Conservation (phyloP, 2,888 invertebrate genomes). For the Drosophila anomelani region DNA sequence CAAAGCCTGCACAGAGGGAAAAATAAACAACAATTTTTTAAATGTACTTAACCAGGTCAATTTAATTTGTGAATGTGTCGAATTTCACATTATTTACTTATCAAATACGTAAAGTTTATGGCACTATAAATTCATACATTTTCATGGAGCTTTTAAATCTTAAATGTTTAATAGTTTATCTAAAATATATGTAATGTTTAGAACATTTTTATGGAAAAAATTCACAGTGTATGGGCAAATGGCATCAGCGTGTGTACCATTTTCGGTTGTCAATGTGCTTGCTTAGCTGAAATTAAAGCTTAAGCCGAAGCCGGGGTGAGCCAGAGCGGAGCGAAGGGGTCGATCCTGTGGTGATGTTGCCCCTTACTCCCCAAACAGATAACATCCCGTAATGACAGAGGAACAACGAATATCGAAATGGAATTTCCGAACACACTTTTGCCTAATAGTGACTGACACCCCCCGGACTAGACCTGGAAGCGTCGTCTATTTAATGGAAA, state of each 20-base stretch:
- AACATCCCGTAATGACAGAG: slow-evolving; percentile 38
- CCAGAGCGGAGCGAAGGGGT: slow-evolving; percentile 14
- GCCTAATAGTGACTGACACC: slow-evolving; percentile 28
- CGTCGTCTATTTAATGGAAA: slow-evolving; percentile 28
- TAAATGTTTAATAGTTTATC: neutral
- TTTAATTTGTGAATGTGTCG: too few species aligned
- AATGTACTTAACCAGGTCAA: too few species aligned
- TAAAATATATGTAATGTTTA: neutral
- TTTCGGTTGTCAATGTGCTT: slow-evolving; percentile 68
- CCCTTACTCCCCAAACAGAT: slow-evolving; percentile 7
- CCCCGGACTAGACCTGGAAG: neutral
- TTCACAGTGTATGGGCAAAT: slow-evolving; percentile 37
- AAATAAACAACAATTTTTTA: neutral
- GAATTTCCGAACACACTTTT: slow-evolving; percentile 15
- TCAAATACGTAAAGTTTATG: neutral
- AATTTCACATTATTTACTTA: neutral
- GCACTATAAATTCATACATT: neutral
- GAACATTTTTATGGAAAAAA: neutral
- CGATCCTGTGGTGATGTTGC: slow-evolving; percentile 5
- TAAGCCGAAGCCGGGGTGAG: slow-evolving; percentile 25
- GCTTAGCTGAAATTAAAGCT: slow-evolving; percentile 44
- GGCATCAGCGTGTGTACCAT: slow-evolving; percentile 54
- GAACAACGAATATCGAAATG: slow-evolving; percentile 19
- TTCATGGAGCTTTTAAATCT: too few species aligned
- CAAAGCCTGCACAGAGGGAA: slow-evolving; percentile 45